Percentiles rank a stretch among this genome's conserved stretches.
These are phyloP conservation scores for Ictalurus furcatus DNA, from an alignment of 2,113 vertebrate species.

Conservation along the genomic window DNA sequence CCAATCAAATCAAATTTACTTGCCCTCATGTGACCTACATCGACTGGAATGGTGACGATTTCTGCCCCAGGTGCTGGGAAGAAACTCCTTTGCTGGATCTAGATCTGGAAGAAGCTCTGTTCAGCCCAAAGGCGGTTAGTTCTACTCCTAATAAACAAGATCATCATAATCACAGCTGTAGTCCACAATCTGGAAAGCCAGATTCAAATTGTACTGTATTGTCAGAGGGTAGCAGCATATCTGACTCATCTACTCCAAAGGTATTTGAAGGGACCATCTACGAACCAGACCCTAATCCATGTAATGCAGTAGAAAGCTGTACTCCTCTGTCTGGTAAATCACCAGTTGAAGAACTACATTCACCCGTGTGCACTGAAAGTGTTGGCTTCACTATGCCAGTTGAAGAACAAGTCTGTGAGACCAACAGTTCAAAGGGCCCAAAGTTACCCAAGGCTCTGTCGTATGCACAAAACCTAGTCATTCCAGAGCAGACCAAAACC, in stretches of 20 bases:
- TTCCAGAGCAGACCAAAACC: neutral
- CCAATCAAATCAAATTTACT: slow-evolving; percentile 3
- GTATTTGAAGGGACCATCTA: neutral
- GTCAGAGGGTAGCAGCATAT: neutral
- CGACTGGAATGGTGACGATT: slow-evolving; percentile 1
- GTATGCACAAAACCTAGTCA: neutral
- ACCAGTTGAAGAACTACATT: neutral
- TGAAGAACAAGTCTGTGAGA: neutral
- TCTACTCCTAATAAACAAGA: neutral
- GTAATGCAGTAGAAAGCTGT: neutral
- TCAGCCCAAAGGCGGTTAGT: neutral
- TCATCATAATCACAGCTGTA: neutral
- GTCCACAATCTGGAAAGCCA: neutral
- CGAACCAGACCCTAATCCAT: neutral
- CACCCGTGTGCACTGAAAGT: neutral
- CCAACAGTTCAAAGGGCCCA: neutral
- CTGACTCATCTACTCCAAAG: neutral
- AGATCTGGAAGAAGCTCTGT: slow-evolving; percentile 10
- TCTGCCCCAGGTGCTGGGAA: slow-evolving; percentile 38
- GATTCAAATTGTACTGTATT: neutral
- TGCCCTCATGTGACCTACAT: neutral
- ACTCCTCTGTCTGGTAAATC: neutral
- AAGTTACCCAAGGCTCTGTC: neutral
- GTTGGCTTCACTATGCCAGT: no score
- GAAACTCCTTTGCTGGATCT: slow-evolving; percentile 35